Percentiles rank a stretch among this genome's conserved stretches.
These are phyloP conservation scores for Pseudomugil gertrudae DNA, from an alignment of 2,797 vertebrate genomes.

Conservation along the genomic window DNA sequence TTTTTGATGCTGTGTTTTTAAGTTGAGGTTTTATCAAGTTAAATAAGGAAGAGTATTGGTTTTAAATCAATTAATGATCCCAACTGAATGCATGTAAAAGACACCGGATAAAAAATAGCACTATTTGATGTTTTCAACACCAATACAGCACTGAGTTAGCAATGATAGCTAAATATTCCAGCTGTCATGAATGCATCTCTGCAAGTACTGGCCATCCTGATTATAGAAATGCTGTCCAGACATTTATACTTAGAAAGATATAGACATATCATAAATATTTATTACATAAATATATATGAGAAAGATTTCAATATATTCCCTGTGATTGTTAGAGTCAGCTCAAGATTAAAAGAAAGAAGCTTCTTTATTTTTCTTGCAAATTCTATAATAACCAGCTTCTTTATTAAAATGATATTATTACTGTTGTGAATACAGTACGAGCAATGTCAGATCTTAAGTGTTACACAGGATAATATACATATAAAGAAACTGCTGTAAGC, in stretches of 20 bases:
- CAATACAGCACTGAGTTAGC: neutral
- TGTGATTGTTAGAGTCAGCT: slow-evolving; percentile 64
- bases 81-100: neutral
- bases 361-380: slow-evolving; percentile 38
- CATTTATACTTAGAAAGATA: slow-evolving; percentile 27
- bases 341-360: slow-evolving; percentile 44
- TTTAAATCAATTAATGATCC: slow-evolving; percentile 5
- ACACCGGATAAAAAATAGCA: neutral
- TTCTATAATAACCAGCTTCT: slow-evolving; percentile 62
- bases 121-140: neutral
- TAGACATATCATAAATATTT: slow-evolving; percentile 21
- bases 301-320: slow-evolving; percentile 22
- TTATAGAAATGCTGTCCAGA: slow-evolving; percentile 36
- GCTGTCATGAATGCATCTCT: slow-evolving; percentile 64
- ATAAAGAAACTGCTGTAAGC: slow-evolving; percentile 22
- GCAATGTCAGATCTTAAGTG: slow-evolving; percentile 9
- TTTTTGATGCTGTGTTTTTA: neutral
- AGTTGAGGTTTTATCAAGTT: neutral
- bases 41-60: neutral
- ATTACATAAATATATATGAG: slow-evolving; percentile 5
- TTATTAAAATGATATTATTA: slow-evolving; percentile 55
- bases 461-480: slow-evolving; percentile 14
- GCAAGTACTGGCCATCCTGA: slow-evolving; percentile 8
- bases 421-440: slow-evolving; percentile 13
- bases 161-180: slow-evolving; percentile 38